Percentiles rank a stretch among this genome's conserved stretches.
Conservation (phyloP, 2,113 vertebrate species). For the Spermophilus dauricus region DNA sequence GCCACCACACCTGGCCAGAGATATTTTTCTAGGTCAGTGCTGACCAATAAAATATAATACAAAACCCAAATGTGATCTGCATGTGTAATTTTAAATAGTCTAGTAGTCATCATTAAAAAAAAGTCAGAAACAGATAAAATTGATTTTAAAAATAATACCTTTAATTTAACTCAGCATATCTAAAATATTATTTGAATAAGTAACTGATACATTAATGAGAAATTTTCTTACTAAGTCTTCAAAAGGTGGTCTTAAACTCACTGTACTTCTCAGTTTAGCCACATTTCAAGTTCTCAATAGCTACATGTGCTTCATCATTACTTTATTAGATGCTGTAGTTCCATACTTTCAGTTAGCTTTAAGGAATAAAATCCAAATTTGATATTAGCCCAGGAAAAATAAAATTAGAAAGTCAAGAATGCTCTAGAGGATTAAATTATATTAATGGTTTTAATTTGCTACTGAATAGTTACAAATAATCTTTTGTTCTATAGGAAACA, state of each 20-base stretch:
- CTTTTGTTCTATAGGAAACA: conserved; percentile 3
- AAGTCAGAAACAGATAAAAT: not conserved
- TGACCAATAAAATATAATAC: not conserved
- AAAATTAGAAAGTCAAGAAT: conserved; percentile 42
- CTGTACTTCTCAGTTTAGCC: not conserved
- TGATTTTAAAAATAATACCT: not conserved
- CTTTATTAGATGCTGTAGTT: not conserved
- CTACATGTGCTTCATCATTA: not conserved
- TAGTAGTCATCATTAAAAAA: not conserved
- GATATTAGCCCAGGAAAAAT: not conserved
- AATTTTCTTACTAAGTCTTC: not conserved
- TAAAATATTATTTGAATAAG: conserved; percentile 3
- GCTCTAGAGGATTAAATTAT: not conserved
- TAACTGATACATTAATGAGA: not conserved
- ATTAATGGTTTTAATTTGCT: not conserved
- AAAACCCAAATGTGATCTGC: not conserved
- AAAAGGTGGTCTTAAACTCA: not conserved
- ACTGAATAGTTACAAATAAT: conserved; percentile 11
- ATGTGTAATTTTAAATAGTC: not conserved
- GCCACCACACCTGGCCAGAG: not conserved
- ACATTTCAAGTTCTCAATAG: not conserved
- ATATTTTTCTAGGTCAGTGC: not conserved
- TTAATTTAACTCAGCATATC: not conserved
- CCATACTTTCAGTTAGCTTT: not conserved
- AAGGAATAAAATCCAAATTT: conserved; percentile 37